Base-by-base conservation (phyloP, 2,888 invertebrate species). In the Bombylius major region DNA sequence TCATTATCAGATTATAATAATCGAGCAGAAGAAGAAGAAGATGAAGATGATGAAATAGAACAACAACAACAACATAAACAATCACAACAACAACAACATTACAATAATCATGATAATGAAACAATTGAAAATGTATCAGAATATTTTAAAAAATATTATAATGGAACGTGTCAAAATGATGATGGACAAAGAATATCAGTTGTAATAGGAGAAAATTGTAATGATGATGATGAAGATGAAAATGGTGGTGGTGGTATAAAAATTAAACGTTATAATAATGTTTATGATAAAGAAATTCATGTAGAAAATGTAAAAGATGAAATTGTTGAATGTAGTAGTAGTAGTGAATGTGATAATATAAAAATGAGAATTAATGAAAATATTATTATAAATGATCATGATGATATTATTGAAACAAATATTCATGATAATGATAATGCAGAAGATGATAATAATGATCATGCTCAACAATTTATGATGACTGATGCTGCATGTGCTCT, bases 401-500 rank as follows among this genome's bases (percentile, higher is more conserved):
- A 42, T 12, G 50, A 32, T 23, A 23, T 23, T 23, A 23, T 23
- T 23, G 23, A 23, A 2, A 3, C 23, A 23, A 23, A 23, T 23
- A 23, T 23, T 23, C 23, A 23, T 12, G 48, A 51, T 46, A 44
- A 34, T 45, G 14, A 34, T 14, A 51, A 52, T 32, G 12, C 54
- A 39, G 23, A 36, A 11, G 44, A 50, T 12, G 33, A 45, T 34
- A 48, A 32, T 44, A 33, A 6, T 42, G 39, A 4, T 11, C 39
- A n/a, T n/a, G n/a, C n/a, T n/a, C n/a, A n/a, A n/a, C n/a, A 42
- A 33, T 47, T 47, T 8, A 51, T 44, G 7, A 55, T 51, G 9
- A 33, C 44, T 23, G 56, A 56, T 50, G 50, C 56, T 31, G 58
- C 56, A 11, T 58, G 58, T 50, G 56, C 56, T 55, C 45, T 54